phyloP scores from a whole-genome alignment of 1,140 invertebrate species.

The Brachionus manjavacas region DNA sequence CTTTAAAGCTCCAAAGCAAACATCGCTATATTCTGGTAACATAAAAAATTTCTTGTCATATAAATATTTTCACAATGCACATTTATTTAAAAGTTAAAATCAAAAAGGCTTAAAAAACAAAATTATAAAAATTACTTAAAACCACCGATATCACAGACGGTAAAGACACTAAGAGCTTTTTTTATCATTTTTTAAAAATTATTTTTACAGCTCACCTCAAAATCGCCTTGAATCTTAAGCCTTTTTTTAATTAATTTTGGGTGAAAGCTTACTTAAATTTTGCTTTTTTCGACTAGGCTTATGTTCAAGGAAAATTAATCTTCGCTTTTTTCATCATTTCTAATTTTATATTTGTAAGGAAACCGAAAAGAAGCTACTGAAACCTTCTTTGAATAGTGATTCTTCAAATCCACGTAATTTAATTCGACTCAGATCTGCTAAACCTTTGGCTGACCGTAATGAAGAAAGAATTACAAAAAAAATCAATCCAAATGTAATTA shows the following conservation, averaged over 20 bases:
- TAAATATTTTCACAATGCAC: background rate
- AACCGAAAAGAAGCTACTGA: constrained; percentile 25
- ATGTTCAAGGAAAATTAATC: background rate
- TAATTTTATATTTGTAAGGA: background rate
- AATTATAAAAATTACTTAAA: background rate
- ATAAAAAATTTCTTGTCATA: background rate
- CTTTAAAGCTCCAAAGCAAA: constrained; percentile 12
- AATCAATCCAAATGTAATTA: constrained; percentile 19
- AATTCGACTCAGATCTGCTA: constrained; percentile 6
- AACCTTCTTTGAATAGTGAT: background rate
- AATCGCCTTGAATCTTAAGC: background rate
- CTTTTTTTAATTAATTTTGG: background rate
- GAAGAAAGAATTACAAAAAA: constrained; percentile 2
- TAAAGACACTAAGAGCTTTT: background rate
- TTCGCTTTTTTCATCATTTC: background rate
- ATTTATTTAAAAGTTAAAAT: background rate
- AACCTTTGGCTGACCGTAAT: background rate
- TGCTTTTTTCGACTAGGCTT: background rate
- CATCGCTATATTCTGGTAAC: constrained; percentile 33
- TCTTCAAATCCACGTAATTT: background rate
- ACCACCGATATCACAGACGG: background rate
- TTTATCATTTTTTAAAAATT: background rate
- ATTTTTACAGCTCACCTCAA: background rate
- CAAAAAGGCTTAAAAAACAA: background rate
- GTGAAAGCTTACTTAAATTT: background rate